Evolutionary conservation across 2,888 invertebrate genomes (phyloP).

Genomic region (Cantharis flavilabris): DNA sequence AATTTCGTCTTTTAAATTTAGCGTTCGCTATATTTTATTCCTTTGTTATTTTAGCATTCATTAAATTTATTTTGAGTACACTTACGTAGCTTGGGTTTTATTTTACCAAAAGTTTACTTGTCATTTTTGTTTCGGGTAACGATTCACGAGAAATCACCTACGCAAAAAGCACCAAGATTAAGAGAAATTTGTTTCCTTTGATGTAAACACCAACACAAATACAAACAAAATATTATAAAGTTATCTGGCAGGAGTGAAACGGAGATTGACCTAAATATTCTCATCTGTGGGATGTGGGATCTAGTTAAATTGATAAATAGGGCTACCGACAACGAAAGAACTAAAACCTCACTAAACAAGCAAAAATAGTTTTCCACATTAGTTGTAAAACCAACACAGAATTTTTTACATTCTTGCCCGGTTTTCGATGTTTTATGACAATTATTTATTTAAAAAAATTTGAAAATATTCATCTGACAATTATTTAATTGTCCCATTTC

Average conservation of each 20-base stretch:
- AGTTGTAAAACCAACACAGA: slow-evolving; percentile 14
- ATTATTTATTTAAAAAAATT: neutral
- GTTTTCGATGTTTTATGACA: neutral
- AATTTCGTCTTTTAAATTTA: too few species aligned
- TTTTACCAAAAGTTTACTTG: neutral
- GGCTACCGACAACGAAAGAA: slow-evolving; percentile 10
- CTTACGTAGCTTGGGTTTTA: neutral
- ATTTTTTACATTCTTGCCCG: slow-evolving; percentile 13
- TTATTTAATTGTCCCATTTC: too few species aligned
- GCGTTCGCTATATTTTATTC: neutral
- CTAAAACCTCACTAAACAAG: slow-evolving; percentile 6
- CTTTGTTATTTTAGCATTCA: neutral
- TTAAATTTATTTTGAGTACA: neutral
- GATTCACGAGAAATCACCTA: neutral
- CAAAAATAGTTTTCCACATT: slow-evolving; percentile 21
- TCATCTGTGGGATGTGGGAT: neutral
- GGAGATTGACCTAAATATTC: slow-evolving; percentile 15
- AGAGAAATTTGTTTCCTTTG: neutral
- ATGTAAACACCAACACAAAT: neutral
- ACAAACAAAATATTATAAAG: neutral
- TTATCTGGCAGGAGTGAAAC: neutral
- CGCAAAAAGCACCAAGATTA: neutral
- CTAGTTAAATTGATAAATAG: slow-evolving; percentile 24
- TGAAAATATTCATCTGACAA: too few species aligned
- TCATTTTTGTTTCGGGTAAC: neutral